Evolutionary conservation across 2,113 vertebrate genomes (phyloP).

Genomic region (Nothoprocta pentlandii): DNA sequence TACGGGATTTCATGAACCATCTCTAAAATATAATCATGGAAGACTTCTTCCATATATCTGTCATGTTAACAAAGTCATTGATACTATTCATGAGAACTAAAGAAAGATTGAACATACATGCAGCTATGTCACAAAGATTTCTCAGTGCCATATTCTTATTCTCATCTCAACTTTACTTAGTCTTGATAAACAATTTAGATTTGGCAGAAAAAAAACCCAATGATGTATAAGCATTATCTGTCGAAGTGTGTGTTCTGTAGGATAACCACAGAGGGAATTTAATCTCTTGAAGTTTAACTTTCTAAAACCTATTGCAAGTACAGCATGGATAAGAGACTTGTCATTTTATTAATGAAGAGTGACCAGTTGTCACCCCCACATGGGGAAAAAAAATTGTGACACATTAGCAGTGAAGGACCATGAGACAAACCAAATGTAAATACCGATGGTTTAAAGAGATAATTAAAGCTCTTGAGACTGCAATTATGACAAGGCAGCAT

Average conservation of each 20-base stretch:
- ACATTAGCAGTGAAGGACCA: constrained; percentile 79
- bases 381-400: constrained; percentile 77
- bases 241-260: constrained; percentile 1
- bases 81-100: background rate
- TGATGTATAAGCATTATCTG: background rate
- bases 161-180: background rate
- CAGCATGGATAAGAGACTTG: constrained; percentile 59
- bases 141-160: background rate
- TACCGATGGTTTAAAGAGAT: constrained; percentile 83
- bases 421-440: constrained; percentile 83
- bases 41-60: background rate
- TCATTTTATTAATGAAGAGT: constrained; percentile 87
- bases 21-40: background rate
- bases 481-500: constrained; percentile 83
- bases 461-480: constrained; percentile 87
- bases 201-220: constrained; percentile 8
- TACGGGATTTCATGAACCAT: background rate
- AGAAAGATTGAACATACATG: background rate
- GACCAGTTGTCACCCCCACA: constrained; percentile 80
- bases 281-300: constrained; percentile 66
- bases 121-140: background rate
- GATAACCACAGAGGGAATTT: constrained; percentile 55
- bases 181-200: background rate
- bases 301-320: constrained; percentile 56
- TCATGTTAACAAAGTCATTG: background rate